phyloP scores from a whole-genome alignment of 2,888 invertebrate species.

The Sminthurides aquaticus region DNA sequence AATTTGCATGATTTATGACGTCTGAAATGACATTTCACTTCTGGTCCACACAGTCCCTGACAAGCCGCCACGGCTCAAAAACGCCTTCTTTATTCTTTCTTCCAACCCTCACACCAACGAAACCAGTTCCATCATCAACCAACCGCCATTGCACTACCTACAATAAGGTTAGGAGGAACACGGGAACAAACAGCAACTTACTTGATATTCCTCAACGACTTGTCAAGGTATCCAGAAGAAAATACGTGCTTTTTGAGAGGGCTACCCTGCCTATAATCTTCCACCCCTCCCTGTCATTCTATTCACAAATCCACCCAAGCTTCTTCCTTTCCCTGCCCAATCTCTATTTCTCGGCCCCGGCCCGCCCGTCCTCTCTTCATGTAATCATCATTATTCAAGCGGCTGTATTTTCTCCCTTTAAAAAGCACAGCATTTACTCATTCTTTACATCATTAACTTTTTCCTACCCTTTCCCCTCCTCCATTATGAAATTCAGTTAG shows the following conservation, averaged over 20 bases:
- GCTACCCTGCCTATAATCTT: background rate
- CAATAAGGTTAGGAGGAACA: background rate
- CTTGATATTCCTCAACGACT: background rate
- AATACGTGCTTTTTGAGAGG: background rate
- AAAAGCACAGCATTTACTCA: background rate
- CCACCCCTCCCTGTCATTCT: background rate
- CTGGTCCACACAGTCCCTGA: constrained; percentile 18
- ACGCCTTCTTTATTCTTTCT: background rate
- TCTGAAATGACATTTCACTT: constrained; percentile 42
- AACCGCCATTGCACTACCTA: no score
- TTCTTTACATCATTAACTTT: background rate
- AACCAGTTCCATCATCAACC: no score
- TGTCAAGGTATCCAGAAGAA: background rate
- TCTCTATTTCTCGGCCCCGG: background rate
- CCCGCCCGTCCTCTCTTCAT: background rate
- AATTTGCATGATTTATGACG: constrained; percentile 44
- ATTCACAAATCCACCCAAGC: background rate
- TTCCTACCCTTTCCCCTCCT: background rate
- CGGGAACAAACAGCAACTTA: background rate
- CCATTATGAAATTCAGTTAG: background rate
- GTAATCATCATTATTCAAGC: constrained; percentile 4
- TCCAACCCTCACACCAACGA: no score
- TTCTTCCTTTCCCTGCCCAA: background rate
- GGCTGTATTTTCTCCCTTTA: background rate
- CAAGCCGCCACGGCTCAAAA: background rate